Evolutionary conservation across 2,888 invertebrate genomes (phyloP).

Genomic region (Oscheius sp.): DNA sequence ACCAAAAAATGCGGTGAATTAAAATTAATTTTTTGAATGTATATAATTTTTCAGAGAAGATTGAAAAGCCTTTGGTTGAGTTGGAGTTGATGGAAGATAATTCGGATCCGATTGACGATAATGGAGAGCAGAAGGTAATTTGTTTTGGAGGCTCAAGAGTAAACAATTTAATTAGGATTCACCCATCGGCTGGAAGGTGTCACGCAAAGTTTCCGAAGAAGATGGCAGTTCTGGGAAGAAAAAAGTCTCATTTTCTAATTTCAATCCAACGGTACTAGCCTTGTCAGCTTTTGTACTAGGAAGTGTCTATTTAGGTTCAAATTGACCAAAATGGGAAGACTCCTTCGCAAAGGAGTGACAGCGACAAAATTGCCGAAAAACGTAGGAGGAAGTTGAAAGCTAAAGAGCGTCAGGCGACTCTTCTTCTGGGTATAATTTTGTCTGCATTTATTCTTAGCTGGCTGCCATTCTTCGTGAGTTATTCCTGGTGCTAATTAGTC

Average conservation of each 20-base stretch:
- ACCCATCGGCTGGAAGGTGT: background rate
- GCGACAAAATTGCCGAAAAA: slow-evolving; percentile 23
- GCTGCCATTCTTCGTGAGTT: slow-evolving; percentile 87
- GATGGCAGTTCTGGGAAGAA: slow-evolving; percentile 9
- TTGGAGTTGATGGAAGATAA: slow-evolving; percentile 47
- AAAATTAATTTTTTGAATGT: background rate
- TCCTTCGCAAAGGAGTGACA: slow-evolving; percentile 3
- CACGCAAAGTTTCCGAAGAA: slow-evolving; percentile 17
- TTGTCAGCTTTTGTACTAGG: background rate
- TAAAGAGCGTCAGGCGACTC: slow-evolving; percentile 88
- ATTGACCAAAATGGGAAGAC: slow-evolving; percentile 7
- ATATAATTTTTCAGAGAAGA: no score
- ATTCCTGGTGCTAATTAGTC: background rate
- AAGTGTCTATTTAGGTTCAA: slow-evolving; percentile 8
- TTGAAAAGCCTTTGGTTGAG: slow-evolving; percentile 18
- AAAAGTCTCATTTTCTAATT: slow-evolving; percentile 22
- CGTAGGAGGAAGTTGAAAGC: slow-evolving; percentile 49
- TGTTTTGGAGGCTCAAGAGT: background rate
- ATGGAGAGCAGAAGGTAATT: slow-evolving; percentile 5
- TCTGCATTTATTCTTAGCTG: slow-evolving; percentile 97
- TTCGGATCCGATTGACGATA: slow-evolving; percentile 48
- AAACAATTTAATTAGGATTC: background rate
- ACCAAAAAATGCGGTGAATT: slow-evolving; percentile 31
- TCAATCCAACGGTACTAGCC: background rate
- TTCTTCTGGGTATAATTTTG: slow-evolving; percentile 96